Evolutionary conservation across 2,113 vertebrate genomes (phyloP).

Genomic region (Dermatemys mawii): DNA sequence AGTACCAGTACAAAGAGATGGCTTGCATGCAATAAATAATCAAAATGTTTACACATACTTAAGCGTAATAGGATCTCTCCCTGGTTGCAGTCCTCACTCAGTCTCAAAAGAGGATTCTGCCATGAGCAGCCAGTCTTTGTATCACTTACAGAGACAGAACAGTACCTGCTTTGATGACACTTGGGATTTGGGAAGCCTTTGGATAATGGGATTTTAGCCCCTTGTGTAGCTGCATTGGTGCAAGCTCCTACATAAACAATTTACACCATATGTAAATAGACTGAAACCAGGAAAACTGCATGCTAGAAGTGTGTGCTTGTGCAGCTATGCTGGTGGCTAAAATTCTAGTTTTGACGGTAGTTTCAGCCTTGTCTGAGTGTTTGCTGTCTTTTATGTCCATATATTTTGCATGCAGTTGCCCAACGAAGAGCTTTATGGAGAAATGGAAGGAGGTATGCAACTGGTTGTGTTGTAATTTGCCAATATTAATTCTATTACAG

Average conservation of each 20-base stretch:
- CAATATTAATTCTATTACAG: not conserved
- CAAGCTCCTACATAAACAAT: fast-evolving
- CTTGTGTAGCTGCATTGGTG: fast-evolving
- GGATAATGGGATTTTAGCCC: not conserved
- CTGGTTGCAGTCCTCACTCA: fast-evolving
- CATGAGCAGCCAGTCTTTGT: slow-evolving; percentile 33
- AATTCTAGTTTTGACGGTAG: fast-evolving
- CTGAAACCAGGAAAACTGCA: fast-evolving
- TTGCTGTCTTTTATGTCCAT: not conserved
- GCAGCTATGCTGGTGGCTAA: no score
- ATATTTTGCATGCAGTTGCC: not conserved
- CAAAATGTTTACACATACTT: not conserved
- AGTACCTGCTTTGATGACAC: not conserved
- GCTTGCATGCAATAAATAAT: fast-evolving
- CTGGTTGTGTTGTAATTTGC: fast-evolving
- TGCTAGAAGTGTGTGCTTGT: not conserved
- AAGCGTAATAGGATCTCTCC: not conserved
- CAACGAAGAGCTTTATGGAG: not conserved
- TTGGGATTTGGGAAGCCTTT: not conserved
- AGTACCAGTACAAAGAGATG: fast-evolving
- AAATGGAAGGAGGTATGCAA: not conserved
- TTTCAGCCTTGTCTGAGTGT: not conserved
- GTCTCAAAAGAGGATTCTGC: not conserved
- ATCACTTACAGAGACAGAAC: not conserved
- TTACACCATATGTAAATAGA: fast-evolving